Percentiles rank a stretch among this genome's conserved stretches.
These are phyloP conservation scores for Melitaea athalia DNA, from an alignment of 2,888 invertebrate genomes.

Conservation along the genomic window DNA sequence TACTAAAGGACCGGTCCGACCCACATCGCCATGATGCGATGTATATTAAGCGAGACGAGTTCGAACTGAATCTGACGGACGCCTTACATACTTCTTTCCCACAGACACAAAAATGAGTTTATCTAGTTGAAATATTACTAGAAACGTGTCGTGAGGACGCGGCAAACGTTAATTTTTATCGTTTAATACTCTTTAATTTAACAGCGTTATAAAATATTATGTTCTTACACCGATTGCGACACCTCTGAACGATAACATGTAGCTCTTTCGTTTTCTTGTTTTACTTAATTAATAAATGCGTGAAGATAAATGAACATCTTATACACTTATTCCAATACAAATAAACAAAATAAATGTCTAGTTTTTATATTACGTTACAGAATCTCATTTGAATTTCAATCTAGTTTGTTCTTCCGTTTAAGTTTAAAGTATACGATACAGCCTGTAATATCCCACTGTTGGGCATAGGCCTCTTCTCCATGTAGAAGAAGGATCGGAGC, in stretches of 20 bases:
- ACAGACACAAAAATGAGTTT: constrained; percentile 31
- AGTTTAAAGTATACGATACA: background rate
- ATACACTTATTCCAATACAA: background rate
- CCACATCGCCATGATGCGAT: constrained; percentile 56
- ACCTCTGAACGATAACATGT: constrained; percentile 1
- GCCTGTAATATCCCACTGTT: too few relatives aligned
- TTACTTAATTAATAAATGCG: constrained; percentile 6
- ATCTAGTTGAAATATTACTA: constrained; percentile 10
- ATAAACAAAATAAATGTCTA: background rate
- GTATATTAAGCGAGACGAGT: constrained; percentile 57
- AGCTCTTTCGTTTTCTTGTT: background rate
- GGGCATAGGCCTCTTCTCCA: too few relatives aligned
- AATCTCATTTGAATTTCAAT: background rate
- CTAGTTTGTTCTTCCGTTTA: background rate
- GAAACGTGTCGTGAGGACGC: constrained; percentile 5
- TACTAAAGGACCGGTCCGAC: constrained; percentile 64
- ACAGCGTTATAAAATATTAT: constrained; percentile 11
- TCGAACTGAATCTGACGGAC: constrained; percentile 45
- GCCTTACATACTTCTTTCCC: constrained; percentile 51
- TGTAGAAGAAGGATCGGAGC: too few relatives aligned
- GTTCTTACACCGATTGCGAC: constrained; percentile 10
- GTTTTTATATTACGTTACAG: background rate
- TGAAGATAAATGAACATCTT: background rate
- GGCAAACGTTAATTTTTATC: background rate
- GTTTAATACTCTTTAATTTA: background rate